These are phyloP conservation scores for Synergus gifuensis DNA, from an alignment of 2,888 invertebrate genomes.

Conservation along the genomic window DNA sequence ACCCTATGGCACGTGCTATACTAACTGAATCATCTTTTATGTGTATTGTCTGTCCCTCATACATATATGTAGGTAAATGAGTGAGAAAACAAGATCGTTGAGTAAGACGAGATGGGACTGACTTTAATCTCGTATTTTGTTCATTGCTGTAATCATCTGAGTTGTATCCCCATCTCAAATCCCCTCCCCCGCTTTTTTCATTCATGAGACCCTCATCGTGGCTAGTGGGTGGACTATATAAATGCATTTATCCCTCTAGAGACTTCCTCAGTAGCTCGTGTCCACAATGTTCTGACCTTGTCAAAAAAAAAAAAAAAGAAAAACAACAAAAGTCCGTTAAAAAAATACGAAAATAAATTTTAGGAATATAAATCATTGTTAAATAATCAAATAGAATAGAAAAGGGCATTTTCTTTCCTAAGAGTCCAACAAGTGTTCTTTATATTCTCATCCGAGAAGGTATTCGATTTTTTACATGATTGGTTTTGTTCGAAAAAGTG, in stretches of 20 bases:
- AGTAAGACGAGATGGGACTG: constrained; percentile 63
- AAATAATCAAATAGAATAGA: background rate
- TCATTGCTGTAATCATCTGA: constrained; percentile 65
- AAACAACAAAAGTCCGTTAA: constrained; percentile 22
- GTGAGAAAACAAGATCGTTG: constrained; percentile 60
- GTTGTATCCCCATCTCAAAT: constrained; percentile 54
- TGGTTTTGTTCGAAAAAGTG: constrained; percentile 7
- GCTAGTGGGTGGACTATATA: constrained; percentile 68
- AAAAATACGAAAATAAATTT: background rate
- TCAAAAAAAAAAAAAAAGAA: constrained; percentile 22
- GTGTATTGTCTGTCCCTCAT: background rate
- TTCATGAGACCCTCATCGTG: constrained; percentile 61
- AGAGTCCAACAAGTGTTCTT: background rate
- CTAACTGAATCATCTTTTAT: constrained; percentile 45
- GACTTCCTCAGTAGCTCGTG: constrained; percentile 57
- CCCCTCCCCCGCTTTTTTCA: constrained; percentile 58
- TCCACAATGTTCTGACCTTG: constrained; percentile 63
- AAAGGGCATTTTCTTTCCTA: background rate
- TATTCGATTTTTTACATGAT: background rate
- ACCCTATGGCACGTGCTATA: constrained; percentile 33
- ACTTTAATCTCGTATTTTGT: constrained; percentile 63
- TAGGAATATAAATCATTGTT: background rate
- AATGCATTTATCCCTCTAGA: constrained; percentile 62
- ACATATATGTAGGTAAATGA: constrained; percentile 58
- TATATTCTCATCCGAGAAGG: background rate